These are phyloP conservation scores for Peucedramus taeniatus DNA, from an alignment of 2,113 vertebrate genomes.

Conservation along the genomic window DNA sequence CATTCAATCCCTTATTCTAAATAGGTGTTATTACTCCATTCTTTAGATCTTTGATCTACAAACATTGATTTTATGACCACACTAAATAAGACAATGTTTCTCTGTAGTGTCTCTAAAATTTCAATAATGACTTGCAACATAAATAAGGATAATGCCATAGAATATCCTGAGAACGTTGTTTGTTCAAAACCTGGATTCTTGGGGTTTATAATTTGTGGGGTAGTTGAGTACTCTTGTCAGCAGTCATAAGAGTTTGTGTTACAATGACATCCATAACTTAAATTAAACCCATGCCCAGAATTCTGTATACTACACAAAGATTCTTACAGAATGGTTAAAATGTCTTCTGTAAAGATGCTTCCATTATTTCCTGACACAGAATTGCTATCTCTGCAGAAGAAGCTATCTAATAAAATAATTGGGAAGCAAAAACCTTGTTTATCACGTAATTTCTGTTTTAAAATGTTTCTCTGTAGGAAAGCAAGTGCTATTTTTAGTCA, in stretches of 20 bases:
- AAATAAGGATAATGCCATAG: neutral
- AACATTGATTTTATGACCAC: neutral
- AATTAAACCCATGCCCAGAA: neutral
- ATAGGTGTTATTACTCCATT: neutral
- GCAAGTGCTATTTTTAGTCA: neutral
- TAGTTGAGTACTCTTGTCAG: neutral
- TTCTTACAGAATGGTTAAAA: neutral
- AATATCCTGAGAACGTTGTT: neutral
- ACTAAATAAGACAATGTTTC: neutral
- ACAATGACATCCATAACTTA: neutral
- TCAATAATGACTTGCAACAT: neutral
- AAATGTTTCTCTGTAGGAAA: neutral
- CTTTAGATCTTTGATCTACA: neutral
- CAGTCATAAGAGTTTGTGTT: neutral
- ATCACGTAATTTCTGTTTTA: neutral
- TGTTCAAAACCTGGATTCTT: neutral
- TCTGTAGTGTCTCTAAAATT: neutral
- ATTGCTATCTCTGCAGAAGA: neutral
- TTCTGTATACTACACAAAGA: neutral
- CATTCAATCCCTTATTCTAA: neutral
- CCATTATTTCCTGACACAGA: neutral
- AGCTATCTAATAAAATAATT: neutral
- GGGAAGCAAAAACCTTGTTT: neutral
- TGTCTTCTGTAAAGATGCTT: neutral
- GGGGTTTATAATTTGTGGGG: neutral